Evolutionary conservation across 2,888 invertebrate species (phyloP).

Genomic region (Hemistola chrysoprasaria): DNA sequence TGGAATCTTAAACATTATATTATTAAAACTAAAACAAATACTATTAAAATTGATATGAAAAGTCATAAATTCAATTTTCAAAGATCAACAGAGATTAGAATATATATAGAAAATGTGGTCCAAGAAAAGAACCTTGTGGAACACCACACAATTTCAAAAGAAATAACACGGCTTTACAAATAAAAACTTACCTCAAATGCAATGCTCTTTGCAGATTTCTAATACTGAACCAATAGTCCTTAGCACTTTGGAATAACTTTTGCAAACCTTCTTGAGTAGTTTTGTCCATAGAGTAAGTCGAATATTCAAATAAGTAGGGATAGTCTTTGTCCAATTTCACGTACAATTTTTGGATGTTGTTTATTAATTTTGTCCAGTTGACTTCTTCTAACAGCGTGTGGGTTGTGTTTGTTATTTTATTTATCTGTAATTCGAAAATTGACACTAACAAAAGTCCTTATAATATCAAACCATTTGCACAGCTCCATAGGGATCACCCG

Average conservation of each 20-base stretch:
- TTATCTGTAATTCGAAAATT: constrained; percentile 18
- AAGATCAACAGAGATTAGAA: background rate
- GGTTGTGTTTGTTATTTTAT: constrained; percentile 38
- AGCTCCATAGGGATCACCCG: too few relatives aligned
- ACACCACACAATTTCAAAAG: constrained; percentile 1
- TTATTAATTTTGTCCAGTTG: constrained; percentile 63
- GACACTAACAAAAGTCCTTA: too few relatives aligned
- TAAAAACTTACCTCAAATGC: constrained; percentile 51
- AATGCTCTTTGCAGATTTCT: constrained; percentile 48
- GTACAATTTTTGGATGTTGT: constrained; percentile 54
- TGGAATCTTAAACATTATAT: too few relatives aligned
- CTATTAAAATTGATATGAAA: background rate
- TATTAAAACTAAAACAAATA: too few relatives aligned
- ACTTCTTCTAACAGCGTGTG: constrained; percentile 42
- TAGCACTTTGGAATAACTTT: constrained; percentile 40
- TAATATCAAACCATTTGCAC: too few relatives aligned
- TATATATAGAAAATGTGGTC: background rate
- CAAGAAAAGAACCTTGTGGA: constrained; percentile 2
- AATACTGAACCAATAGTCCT: constrained; percentile 58
- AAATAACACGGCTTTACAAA: background rate
- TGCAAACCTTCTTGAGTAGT: constrained; percentile 31
- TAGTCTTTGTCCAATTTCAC: constrained; percentile 54
- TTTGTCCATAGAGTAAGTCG: constrained; percentile 54
- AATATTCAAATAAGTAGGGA: constrained; percentile 63
- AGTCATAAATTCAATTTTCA: too few relatives aligned